A percentile compares a stretch with the other conserved stretches of the same genome.
phyloP scores from a whole-genome alignment of 2,113 vertebrate species.

The Anhinga anhinga region DNA sequence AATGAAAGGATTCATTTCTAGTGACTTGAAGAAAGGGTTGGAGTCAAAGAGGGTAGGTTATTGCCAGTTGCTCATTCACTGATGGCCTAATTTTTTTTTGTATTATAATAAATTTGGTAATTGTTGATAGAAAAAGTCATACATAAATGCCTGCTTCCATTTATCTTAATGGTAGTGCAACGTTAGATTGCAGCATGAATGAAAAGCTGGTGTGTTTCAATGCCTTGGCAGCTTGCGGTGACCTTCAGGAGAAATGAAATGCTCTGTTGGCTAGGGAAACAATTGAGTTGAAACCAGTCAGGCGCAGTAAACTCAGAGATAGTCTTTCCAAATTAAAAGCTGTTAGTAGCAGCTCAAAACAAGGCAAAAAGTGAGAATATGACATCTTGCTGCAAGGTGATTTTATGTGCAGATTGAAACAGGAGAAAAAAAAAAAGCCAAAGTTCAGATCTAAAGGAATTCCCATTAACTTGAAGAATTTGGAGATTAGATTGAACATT shows the following conservation, averaged over 20 bases:
- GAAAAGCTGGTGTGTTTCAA: slow-evolving; percentile 70
- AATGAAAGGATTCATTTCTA: slow-evolving; percentile 19
- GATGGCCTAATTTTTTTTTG: slow-evolving; percentile 60
- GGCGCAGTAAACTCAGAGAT: slow-evolving; percentile 69
- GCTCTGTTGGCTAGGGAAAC: slow-evolving; percentile 72
- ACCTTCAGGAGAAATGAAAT: slow-evolving; percentile 85
- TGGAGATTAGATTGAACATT: neutral
- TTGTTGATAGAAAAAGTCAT: slow-evolving; percentile 57
- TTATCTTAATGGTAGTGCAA: slow-evolving; percentile 71
- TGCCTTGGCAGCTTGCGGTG: slow-evolving; percentile 70
- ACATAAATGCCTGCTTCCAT: slow-evolving; percentile 50
- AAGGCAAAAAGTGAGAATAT: slow-evolving; percentile 29
- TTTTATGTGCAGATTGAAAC: slow-evolving; percentile 47
- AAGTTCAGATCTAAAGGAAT: slow-evolving; percentile 32
- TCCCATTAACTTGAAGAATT: slow-evolving; percentile 16
- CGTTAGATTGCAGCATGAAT: slow-evolving; percentile 62
- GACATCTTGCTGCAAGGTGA: slow-evolving; percentile 20
- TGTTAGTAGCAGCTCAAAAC: slow-evolving; percentile 63
- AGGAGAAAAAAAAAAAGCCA: neutral
- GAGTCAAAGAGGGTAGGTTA: neutral
- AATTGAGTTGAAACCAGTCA: slow-evolving; percentile 76
- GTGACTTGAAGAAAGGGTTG: neutral
- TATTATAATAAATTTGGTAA: slow-evolving; percentile 62
- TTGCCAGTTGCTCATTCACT: slow-evolving; percentile 27
- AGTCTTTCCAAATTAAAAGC: slow-evolving; percentile 78